Evolutionary conservation across 2,888 invertebrate genomes (phyloP), one percentile per base, ranked within the genome.

Genomic region (Melieria crassipennis): DNA sequence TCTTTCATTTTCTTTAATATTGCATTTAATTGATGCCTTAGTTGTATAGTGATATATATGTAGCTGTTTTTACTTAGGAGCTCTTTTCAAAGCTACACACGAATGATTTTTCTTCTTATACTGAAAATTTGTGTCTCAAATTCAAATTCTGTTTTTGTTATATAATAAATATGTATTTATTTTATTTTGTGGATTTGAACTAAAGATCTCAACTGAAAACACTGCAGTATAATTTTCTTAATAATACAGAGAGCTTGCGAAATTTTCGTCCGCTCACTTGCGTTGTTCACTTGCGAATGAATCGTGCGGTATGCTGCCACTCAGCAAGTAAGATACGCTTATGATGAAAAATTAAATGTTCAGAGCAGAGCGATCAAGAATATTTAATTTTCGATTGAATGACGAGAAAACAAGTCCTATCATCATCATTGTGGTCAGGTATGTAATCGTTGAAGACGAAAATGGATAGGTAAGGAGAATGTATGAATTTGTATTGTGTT

Each of bases 1-100:
- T 91, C 91, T 86, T 91, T 91, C 92, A 92, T 92, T 50, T 65
- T 80, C 60, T 68, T 62, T 16, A 16, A 48, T 46, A 47, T 70
- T 70, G 67, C 60, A 70, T 65, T 65, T 57, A 47, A 43, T 52
- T 10, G 52, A 43, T 52, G 58, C 45, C 5, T 56, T 69, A 46
- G 74, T 60, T 45, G 52, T 65, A 9, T 56, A 63, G 6, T 30
- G 30, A 1, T 30, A 30, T 30, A 30, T 30, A 30, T 30, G 1
- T 1, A 30, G 30, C 30, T 10, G 4, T 30, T 60, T 43, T 43
- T 45, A 4, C 58, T n/a, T 1, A 30, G 1, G 4, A 58, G 43
- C n/a, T 58, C 42, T 7, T 13, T 16, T n/a, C 13, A 30, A 16
- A 57, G 16, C 13, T 30, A 42, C 16, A 57, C 13, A 13, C 9